Conservation (phyloP, 1,140 invertebrate genomes). For the Leucophenga varia region DNA sequence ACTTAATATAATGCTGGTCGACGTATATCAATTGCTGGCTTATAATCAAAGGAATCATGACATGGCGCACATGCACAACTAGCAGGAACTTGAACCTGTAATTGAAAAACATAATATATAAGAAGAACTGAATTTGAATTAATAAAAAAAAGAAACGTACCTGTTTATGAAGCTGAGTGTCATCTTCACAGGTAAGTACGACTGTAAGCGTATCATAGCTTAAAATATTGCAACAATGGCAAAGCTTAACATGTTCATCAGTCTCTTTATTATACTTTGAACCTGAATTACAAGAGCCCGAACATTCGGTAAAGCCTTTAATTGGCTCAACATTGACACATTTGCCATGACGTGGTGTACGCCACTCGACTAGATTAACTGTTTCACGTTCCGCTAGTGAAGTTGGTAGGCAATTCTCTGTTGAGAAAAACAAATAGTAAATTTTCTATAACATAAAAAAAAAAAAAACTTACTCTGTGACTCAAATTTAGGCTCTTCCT, state of each 20-base stretch:
- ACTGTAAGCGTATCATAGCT: slow-evolving; percentile 40
- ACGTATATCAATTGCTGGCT: background rate
- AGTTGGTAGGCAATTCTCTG: slow-evolving; percentile 61
- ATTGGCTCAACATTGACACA: slow-evolving; percentile 65
- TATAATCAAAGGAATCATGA: slow-evolving; percentile 20
- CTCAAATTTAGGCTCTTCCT: slow-evolving; percentile 53
- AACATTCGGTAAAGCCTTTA: slow-evolving; percentile 65
- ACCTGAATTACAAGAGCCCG: slow-evolving; percentile 66
- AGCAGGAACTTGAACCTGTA: slow-evolving; percentile 39
- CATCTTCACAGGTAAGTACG: slow-evolving; percentile 46
- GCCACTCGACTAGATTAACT: slow-evolving; percentile 59
- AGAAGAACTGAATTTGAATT: background rate
- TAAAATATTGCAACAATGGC: slow-evolving; percentile 48
- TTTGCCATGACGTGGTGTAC: slow-evolving; percentile 57
- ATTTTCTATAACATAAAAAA: no score
- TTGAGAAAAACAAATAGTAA: slow-evolving; percentile 19
- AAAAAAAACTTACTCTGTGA: slow-evolving; percentile 49
- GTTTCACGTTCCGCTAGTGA: slow-evolving; percentile 60
- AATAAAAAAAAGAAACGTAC: slow-evolving; percentile 16
- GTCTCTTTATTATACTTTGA: slow-evolving; percentile 62
- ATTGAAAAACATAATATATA: background rate
- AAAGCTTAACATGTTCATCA: slow-evolving; percentile 45
- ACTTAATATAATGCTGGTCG: no score
- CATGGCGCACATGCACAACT: slow-evolving; percentile 40
- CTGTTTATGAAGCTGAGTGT: slow-evolving; percentile 28